Evolutionary conservation across 37 sponge, comb jelly and placozoan genomes (phyloP), one percentile per base, ranked within the genome.

Genomic region (Cladorhizidae sp.): DNA sequence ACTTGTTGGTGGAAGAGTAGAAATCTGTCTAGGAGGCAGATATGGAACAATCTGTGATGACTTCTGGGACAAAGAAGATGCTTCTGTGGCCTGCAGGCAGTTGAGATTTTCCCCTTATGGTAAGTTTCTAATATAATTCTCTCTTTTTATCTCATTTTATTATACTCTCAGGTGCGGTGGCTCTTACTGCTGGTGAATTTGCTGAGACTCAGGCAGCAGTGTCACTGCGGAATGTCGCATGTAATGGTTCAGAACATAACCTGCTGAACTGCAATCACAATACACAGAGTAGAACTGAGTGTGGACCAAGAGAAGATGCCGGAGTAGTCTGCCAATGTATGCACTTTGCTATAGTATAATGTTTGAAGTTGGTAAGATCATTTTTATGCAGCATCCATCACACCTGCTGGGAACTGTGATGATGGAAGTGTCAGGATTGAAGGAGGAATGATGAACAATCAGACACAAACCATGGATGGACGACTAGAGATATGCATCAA

Each of bases 31-130:
- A 9, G 69, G 77, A 40, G 84, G 84, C 25, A 76, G 59, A 32
- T 84, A 76, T 69, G 84, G 84, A n/a, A 57, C 84, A 2, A 58
- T 84, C 15, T 84, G 84, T 52, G 59, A 76, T 69, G 49, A 68
- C 14, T 55, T 33, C 26, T 84, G 84, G 84, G 70, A 57, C 59
- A 50, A 84, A 54, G 33, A 40, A 29, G 77, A 76, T 76, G 84
- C 84, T 64, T 68, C 84, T 57, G 77, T 84, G 0, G 77, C 75
- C 2, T 84, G 84, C 58, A 51, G 67, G 23, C 84, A 84, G 57
- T 52, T 75, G 1, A 77, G 77, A 64, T 84, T 76, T 54, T 84
- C 84, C 39, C 61, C 77, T 14, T 84, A 84, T 69, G 84, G 84
- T 84, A 21, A 37, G 83, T 65, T 32, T 23, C 41, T 36, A 15